Evolutionary conservation across 2,888 invertebrate genomes (phyloP), one percentile per base, ranked within the genome.

Genomic region (Ennomos quercinarius): DNA sequence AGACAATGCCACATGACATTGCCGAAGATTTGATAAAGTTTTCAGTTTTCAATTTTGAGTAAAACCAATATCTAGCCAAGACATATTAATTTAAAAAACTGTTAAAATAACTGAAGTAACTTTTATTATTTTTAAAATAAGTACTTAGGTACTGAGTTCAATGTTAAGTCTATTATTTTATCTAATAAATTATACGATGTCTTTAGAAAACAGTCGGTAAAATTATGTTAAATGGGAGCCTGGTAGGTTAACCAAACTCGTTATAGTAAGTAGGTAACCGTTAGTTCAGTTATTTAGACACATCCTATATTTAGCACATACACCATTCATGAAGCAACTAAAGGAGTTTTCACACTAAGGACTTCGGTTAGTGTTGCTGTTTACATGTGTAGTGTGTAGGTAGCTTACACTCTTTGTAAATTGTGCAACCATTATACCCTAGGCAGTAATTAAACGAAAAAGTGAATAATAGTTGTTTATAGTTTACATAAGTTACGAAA

Each of bases 251-350:
- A 27, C 27, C 27, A n/a, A n/a, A n/a, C n/a, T n/a, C n/a, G n/a
- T n/a, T n/a, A n/a, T 27, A 6, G 27, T 3, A 27, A 6, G 6
- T 27, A 27, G 27, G 27, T 27, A 6, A 6, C 27, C 6, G 43
- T 63, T 51, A 53, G 56, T 57, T 64, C 62, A 63, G 51, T 38
- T 54, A 58, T 55, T 64, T n/a, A 17, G 37, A 64, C 62, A 72
- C 64, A 65, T 68, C 46, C 48, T 59, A 63, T 13, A 10, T 27
- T 27, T 68, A 72, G 73, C 82, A 85, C 82, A 82, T 66, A 77
- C 73, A 83, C 78, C 86, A 86, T 83, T 76, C 80, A 81, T 73
- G 76, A 86, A 86, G 86, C 82, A 63, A 75, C 78, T 82, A 81
- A 65, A 61, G 47, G 64, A 50, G 42, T 12, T 37, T 51, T 43